Evolutionary conservation across 2,888 invertebrate genomes (phyloP).

Genomic region (Tipula lateralis): DNA sequence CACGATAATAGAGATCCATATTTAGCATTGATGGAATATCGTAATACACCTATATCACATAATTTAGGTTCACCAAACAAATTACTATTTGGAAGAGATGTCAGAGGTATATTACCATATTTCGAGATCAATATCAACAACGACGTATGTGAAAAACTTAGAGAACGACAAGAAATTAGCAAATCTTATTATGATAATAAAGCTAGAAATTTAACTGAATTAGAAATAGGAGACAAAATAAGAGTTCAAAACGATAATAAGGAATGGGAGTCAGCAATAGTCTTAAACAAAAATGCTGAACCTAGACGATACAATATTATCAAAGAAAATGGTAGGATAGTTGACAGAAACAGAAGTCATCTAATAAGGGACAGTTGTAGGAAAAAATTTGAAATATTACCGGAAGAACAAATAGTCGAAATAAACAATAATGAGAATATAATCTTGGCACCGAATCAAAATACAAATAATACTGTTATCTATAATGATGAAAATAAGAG

Average conservation of each 20-base stretch:
- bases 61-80: conserved; percentile 33
- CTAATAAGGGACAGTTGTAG: background rate
- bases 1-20: background rate
- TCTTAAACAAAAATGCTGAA: background rate
- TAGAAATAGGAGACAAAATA: too few relatives aligned
- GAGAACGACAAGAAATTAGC: too few relatives aligned
- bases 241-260: too few relatives aligned
- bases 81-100: conserved; percentile 3
- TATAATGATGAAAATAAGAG: too few relatives aligned
- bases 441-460: background rate
- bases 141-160: background rate
- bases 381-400: background rate
- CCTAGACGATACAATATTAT: background rate
- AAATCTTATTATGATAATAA: background rate
- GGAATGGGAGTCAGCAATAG: background rate
- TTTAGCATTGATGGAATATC: background rate
- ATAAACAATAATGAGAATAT: background rate
- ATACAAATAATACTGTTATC: too few relatives aligned
- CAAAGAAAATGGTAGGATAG: background rate
- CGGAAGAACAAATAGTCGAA: background rate
- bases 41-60: background rate
- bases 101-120: background rate
- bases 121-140: background rate
- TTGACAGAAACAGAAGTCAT: background rate
- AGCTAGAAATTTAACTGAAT: background rate